phyloP scores from a whole-genome alignment of 2,888 invertebrate species.

The Pachycephus smyrnensis region DNA sequence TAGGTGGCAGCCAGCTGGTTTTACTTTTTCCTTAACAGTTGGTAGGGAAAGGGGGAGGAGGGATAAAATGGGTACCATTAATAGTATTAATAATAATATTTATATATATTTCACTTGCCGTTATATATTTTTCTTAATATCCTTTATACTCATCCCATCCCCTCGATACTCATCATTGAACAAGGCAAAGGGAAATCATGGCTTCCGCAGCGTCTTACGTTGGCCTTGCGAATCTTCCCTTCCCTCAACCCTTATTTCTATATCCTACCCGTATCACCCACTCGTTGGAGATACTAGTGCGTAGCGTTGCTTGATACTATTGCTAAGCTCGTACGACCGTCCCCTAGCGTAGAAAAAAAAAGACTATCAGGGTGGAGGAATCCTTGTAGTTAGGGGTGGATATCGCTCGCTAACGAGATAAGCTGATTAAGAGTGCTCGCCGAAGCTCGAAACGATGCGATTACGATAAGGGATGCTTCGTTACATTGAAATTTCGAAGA shows the following conservation, averaged over 20 bases:
- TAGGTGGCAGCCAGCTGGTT: background rate
- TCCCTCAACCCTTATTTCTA: too few species aligned
- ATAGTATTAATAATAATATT: too few species aligned
- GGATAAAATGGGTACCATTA: too few species aligned
- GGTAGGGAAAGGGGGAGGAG: too few species aligned
- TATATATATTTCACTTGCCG: background rate
- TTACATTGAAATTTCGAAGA: slow-evolving; percentile 43
- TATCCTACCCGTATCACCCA: background rate
- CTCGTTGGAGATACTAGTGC: background rate
- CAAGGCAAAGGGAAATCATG: too few species aligned
- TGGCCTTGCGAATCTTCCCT: too few species aligned
- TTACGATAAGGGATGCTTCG: slow-evolving; percentile 56
- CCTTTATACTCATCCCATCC: background rate
- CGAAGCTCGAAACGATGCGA: slow-evolving; percentile 46
- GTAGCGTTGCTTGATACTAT: background rate
- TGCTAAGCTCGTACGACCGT: background rate
- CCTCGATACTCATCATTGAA: too few species aligned
- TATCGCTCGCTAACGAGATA: slow-evolving; percentile 33
- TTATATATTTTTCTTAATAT: background rate
- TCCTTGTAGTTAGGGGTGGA: background rate
- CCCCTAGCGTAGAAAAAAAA: background rate
- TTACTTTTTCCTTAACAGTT: background rate
- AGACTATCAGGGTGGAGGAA: background rate
- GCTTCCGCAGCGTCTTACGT: too few species aligned
- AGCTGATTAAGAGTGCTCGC: slow-evolving; percentile 52